phyloP scores from a whole-genome alignment of 2,888 invertebrate species.

The Metopia argyrocephala region DNA sequence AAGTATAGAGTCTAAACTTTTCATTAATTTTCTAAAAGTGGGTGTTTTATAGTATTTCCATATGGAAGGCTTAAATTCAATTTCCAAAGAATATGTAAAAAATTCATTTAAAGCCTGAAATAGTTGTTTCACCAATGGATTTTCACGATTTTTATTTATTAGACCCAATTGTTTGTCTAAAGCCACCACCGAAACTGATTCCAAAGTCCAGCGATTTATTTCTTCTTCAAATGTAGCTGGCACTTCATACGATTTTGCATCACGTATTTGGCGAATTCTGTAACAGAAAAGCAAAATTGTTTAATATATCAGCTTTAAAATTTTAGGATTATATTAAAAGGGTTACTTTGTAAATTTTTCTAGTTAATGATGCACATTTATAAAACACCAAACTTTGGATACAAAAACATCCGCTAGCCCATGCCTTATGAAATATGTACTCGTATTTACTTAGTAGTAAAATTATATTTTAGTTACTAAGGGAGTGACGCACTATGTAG shows the following conservation, averaged over 20 bases:
- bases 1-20: constrained; percentile 68
- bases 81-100: constrained; percentile 61
- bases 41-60: constrained; percentile 70
- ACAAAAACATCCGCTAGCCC: no score
- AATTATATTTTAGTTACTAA: no score
- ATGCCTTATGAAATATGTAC: no score
- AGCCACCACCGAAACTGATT: constrained; percentile 79
- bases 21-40: constrained; percentile 69
- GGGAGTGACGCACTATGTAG: no score
- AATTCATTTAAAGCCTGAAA: constrained; percentile 65
- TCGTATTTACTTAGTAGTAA: no score
- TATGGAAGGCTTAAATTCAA: constrained; percentile 70
- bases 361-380: no score
- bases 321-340: neutral
- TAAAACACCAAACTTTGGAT: no score
- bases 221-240: constrained; percentile 79
- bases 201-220: constrained; percentile 81
- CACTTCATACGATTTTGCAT: constrained; percentile 74
- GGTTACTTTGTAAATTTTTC: neutral
- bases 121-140: constrained; percentile 65
- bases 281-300: neutral
- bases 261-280: constrained; percentile 75
- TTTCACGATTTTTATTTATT: constrained; percentile 62
- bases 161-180: constrained; percentile 76
- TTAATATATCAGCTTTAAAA: neutral